Conservation (phyloP, 2,797 vertebrate species). For the Schizopygopsis pylzovi region DNA sequence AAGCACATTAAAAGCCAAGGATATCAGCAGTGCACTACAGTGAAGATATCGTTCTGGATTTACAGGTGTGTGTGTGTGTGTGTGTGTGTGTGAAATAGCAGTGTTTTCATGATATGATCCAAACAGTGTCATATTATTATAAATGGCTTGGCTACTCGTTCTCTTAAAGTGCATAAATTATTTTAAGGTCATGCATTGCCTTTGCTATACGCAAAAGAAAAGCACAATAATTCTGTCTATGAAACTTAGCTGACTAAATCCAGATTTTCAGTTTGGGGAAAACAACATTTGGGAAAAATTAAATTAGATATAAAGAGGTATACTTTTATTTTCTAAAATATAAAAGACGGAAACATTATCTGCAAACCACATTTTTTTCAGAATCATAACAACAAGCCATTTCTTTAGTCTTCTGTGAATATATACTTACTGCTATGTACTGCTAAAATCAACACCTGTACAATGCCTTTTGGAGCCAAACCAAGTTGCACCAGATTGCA, state of each 20-base stretch:
- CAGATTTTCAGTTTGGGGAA: neutral
- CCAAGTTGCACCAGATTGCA: neutral
- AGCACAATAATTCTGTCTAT: neutral
- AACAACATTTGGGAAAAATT: neutral
- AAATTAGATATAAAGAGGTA: neutral
- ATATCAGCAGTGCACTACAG: constrained; percentile 12
- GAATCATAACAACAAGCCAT: neutral
- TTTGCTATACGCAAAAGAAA: neutral
- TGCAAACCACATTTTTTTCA: neutral
- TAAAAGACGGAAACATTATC: neutral
- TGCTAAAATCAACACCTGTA: neutral
- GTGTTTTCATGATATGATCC: constrained; percentile 18
- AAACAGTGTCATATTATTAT: constrained; percentile 41
- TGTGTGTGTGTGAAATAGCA: constrained; percentile 1
- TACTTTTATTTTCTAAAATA: neutral
- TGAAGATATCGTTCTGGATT: constrained; percentile 20
- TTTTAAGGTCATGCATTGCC: neutral
- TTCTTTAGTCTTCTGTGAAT: neutral
- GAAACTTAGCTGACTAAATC: neutral
- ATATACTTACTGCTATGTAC: neutral
- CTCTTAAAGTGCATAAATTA: constrained; percentile 10
- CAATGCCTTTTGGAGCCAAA: neutral
- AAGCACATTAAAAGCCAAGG: constrained; percentile 37
- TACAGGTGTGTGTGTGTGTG: constrained; percentile 18
- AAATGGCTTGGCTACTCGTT: constrained; percentile 19